A percentile compares a stretch with the other conserved stretches of the same genome.
phyloP scores from a whole-genome alignment of 1,140 invertebrate species.

The Drosophila sucinea region DNA sequence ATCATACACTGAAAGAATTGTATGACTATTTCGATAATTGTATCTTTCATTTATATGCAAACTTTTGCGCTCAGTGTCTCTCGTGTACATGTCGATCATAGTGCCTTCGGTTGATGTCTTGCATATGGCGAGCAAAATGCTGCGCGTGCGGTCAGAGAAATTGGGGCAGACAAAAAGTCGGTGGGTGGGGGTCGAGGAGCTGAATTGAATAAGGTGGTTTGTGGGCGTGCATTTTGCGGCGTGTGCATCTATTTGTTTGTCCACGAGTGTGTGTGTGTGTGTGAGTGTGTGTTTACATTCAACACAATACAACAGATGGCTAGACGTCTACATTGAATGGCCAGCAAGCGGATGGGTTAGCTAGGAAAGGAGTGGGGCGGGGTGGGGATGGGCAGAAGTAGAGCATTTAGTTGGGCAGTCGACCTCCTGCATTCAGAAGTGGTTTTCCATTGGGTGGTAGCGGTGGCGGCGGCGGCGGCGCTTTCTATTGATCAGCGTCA shows the following conservation, averaged over 20 bases:
- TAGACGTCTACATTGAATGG: conserved; percentile 10
- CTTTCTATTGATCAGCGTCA: conserved; percentile 58
- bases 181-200: not conserved
- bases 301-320: conserved; percentile 24
- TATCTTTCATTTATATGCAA: not conserved
- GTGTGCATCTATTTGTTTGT: conserved; percentile 57
- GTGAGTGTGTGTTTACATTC: conserved; percentile 46
- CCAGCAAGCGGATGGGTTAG: not conserved
- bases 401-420: conserved; percentile 4
- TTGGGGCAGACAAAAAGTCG: conserved; percentile 30
- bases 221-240: conserved; percentile 50
- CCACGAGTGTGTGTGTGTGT: conserved; percentile 23
- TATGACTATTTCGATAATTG: not conserved
- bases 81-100: conserved; percentile 11
- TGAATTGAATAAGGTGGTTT: conserved; percentile 12
- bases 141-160: conserved; percentile 54
- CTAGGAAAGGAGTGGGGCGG: too few species aligned
- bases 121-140: conserved; percentile 56
- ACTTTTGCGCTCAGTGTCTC: not conserved
- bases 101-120: conserved; percentile 49
- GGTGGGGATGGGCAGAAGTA: not conserved
- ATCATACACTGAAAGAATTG: conserved; percentile 3
- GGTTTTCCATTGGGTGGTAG: conserved; percentile 7
- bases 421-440: conserved; percentile 18
- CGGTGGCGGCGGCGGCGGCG: conserved; percentile 21